These are phyloP conservation scores for Opisthocomus hoazin DNA, from an alignment of 2,113 vertebrate species.

Conservation along the genomic window DNA sequence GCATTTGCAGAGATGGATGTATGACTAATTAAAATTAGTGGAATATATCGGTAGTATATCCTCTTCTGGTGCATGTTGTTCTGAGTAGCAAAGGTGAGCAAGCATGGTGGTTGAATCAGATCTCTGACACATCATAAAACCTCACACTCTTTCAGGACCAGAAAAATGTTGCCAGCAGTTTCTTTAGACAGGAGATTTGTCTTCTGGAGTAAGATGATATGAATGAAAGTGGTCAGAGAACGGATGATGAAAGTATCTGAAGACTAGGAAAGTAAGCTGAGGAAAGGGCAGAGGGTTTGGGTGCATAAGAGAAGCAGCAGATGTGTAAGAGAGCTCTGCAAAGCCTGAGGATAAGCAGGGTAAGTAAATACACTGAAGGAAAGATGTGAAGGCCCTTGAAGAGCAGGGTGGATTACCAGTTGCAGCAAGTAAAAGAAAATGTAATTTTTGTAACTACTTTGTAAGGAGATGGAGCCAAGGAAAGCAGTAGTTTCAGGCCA, in stretches of 20 bases:
- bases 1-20: background rate
- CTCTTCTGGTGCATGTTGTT: background rate
- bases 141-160: background rate
- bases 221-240: background rate
- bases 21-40: background rate
- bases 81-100: background rate
- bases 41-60: background rate
- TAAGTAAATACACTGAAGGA: background rate
- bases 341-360: background rate
- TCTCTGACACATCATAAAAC: background rate
- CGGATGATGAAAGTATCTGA: background rate
- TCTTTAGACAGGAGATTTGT: background rate
- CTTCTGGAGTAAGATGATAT: background rate
- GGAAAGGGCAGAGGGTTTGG: background rate
- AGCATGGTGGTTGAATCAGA: background rate
- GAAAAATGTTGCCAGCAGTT: background rate
- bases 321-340: background rate
- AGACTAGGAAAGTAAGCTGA: background rate
- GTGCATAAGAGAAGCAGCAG: background rate
- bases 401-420: background rate
- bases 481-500: background rate
- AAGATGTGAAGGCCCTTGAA: background rate
- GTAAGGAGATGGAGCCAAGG: background rate
- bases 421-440: background rate
- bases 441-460: background rate